phyloP scores from a whole-genome alignment of 2,797 vertebrate species.

The Distichodus sexfasciatus region DNA sequence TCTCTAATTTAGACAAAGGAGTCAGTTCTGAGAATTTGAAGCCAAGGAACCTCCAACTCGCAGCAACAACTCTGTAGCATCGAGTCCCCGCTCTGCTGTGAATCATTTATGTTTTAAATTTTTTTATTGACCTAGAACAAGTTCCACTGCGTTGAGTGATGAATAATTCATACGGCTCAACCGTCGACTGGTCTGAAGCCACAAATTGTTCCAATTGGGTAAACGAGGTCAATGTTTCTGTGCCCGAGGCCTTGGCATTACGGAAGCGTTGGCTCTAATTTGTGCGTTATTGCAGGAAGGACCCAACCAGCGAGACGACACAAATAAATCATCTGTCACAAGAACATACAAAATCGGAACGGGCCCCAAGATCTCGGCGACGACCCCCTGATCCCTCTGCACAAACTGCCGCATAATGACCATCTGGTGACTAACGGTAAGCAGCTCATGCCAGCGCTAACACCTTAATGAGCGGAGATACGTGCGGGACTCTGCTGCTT shows the following conservation, averaged over 20 bases:
- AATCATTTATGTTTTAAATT: no score
- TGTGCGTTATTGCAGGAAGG: slow-evolving; percentile 29
- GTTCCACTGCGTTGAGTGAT: slow-evolving; percentile 24
- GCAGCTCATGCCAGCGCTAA: slow-evolving; percentile 38
- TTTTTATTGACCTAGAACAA: neutral
- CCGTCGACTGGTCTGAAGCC: slow-evolving; percentile 12
- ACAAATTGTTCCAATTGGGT: slow-evolving; percentile 33
- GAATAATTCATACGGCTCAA: slow-evolving; percentile 15
- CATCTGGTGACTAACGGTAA: slow-evolving; percentile 49
- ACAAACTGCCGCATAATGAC: slow-evolving; percentile 46
- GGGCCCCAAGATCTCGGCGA: slow-evolving; percentile 25
- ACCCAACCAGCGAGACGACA: slow-evolving; percentile 31
- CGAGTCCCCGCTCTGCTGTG: no score
- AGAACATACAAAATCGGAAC: slow-evolving; percentile 33
- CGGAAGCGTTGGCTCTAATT: slow-evolving; percentile 33
- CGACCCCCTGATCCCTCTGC: slow-evolving; percentile 34
- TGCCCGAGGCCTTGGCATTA: slow-evolving; percentile 14
- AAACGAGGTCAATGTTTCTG: slow-evolving; percentile 37
- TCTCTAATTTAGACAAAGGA: no score
- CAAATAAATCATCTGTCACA: slow-evolving; percentile 50
- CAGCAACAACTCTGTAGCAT: no score
- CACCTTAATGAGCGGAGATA: slow-evolving; percentile 47
- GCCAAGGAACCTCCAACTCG: no score
- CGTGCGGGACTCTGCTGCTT: slow-evolving; percentile 37
- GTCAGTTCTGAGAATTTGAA: no score